Base-by-base conservation (phyloP, 1,140 invertebrate genomes). In the Yoshiicerus persimilis region DNA sequence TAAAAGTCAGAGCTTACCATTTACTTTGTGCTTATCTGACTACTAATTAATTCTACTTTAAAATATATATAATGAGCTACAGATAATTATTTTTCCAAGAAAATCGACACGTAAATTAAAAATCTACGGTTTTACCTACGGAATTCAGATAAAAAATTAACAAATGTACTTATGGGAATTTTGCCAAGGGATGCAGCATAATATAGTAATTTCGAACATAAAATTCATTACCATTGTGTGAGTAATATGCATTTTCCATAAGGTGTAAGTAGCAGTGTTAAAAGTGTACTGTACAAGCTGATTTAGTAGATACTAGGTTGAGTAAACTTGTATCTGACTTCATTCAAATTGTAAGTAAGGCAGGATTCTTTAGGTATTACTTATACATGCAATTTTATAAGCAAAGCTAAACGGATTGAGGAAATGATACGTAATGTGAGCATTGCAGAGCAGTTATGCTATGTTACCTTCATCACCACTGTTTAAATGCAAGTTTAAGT, bases 1-100 rank as follows among this genome's bases (percentile, higher is more conserved):
- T 70, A 80, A 80, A 38, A 80, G 75, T 80, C 75, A 80, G 75
- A 80, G 75, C 75, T 80, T 80, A 80, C 23, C 75, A 80, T n/a
- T 80, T 80, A 20, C 32, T 36, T 30, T 30, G 70, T 80, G 75
- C 75, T 36, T 80, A 80, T 38, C 70, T 77, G 70, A 34, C 70
- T 77, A 77, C 4, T n/a, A 27, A 70, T 70, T 30, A 70, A 30
- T 70, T 66, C 11, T 70, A 27, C 23, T 70, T 70, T 41, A 9
- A 41, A 9, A 41, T 41, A n/a, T n/a, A n/a, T n/a, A n/a, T n/a
- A n/a, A n/a, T n/a, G n/a, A n/a, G n/a, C n/a, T n/a, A 56, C 9
- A 41, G 39, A 41, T 41, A 41, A 41, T 11, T 56, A 20, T 56
- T 56, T 56, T 47, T 47, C 41, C 47, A 20, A 47, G 16, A 47